Evolutionary conservation across 1,140 invertebrate species (phyloP).

Genomic region (Orchesella cincta): DNA sequence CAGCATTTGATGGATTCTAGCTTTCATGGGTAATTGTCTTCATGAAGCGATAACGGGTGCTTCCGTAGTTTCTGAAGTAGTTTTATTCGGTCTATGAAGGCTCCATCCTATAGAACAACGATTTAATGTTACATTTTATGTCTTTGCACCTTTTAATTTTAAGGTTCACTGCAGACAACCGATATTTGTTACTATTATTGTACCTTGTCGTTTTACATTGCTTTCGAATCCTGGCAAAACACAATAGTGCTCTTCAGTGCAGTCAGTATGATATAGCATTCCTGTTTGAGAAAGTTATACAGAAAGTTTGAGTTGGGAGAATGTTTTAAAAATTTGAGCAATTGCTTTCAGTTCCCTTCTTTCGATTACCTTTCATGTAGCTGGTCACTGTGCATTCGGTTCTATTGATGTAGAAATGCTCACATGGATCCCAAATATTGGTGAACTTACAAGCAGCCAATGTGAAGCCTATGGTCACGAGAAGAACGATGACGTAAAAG

Average conservation of each 20-base stretch:
- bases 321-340: too few species aligned
- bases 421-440: conserved; percentile 5
- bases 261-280: conserved; percentile 21
- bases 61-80: too few species aligned
- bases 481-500: neutral
- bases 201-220: neutral
- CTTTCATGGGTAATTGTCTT: too few species aligned
- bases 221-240: conserved; percentile 6
- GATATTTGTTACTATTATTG: neutral
- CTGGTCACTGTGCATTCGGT: conserved; percentile 3
- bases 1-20: too few species aligned
- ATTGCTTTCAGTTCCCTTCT: neutral
- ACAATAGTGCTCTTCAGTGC: conserved; percentile 1
- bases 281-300: too few species aligned
- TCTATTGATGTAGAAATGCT: conserved; percentile 8
- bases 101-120: neutral
- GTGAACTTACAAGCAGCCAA: conserved; percentile 17
- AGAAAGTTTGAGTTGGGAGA: too few species aligned
- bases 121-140: neutral
- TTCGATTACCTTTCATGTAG: conserved; percentile 17
- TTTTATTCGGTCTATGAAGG: neutral
- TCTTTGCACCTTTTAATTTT: neutral
- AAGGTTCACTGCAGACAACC: neutral
- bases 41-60: too few species aligned
- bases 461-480: neutral